These are phyloP conservation scores for Illadopsis cleaveri DNA, from an alignment of 2,113 vertebrate species.

Conservation along the genomic window DNA sequence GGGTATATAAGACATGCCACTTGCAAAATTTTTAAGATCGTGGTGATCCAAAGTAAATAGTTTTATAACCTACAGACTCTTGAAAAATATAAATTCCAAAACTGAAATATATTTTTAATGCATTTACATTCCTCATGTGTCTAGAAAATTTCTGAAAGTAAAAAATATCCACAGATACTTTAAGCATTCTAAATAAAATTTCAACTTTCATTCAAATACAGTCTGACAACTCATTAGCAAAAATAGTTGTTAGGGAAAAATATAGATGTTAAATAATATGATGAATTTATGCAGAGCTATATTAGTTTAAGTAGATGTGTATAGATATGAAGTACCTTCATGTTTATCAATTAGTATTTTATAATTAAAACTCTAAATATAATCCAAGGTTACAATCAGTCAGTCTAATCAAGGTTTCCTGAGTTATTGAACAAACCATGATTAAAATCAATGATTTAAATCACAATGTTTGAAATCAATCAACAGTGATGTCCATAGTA, in stretches of 20 bases:
- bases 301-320: background rate
- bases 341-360: conserved; percentile 3
- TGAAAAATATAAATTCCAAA: background rate
- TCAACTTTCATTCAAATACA: background rate
- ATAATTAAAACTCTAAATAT: conserved; percentile 2
- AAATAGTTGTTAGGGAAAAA: background rate
- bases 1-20: background rate
- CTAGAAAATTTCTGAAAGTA: background rate
- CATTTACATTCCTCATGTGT: background rate
- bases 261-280: background rate
- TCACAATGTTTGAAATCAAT: background rate
- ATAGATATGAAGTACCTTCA: background rate
- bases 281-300: background rate
- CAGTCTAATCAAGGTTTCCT: background rate
- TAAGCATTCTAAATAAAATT: background rate
- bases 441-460: conserved; percentile 7
- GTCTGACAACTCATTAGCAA: background rate
- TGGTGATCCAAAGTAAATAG: background rate
- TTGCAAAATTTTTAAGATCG: background rate
- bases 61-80: background rate
- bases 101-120: background rate
- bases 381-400: background rate
- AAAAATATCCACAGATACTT: background rate
- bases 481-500: background rate
- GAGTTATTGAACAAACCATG: background rate